Evolutionary conservation across 2,888 invertebrate genomes (phyloP), one percentile per base, ranked within the genome.

Genomic region (Polietes domitor): DNA sequence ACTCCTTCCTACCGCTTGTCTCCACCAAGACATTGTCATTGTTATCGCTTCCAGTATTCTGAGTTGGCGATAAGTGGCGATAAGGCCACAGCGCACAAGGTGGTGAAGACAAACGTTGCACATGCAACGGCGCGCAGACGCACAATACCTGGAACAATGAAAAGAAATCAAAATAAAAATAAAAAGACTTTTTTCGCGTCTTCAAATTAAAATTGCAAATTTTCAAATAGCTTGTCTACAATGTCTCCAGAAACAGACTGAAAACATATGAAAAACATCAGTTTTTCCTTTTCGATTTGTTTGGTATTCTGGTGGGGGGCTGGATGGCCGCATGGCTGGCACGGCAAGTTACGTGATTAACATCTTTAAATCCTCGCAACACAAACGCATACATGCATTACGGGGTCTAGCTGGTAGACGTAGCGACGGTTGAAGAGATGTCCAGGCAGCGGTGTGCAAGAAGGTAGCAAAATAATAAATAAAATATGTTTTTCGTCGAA

Each of bases 201-300:
- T 78, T 76, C 12, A 81, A 84, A 84, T 84, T 81, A 81, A 81
- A 84, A 84, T 84, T 84, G 84, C 81, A 84, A 84, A 81, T 84
- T 78, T 78, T 80, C 50, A 80, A 84, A 81, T 65, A 74, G 79
- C 77, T 83, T 74, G 72, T 77, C 80, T 83, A 32, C n/a, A n/a
- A 12, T 50, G 73, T 50, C 70, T 58, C 15, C 24, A 43, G 12
- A 21, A 53, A 68, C 65, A 68, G 10, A 73, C 73, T 32, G 28
- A 43, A 63, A 72, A 75, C 78, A 78, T 61, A 50, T 71, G 50
- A 53, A 71, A 83, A 47, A 78, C 72, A 75, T 53, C 43, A 9
- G 63, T 71, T 77, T 74, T 61, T 72, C 28, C 41, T 84, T 81
- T 19, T 24, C 28, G 12, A 61, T n/a, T 68, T 24, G 43, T 68